Percentiles rank a stretch among this genome's conserved stretches.
These are phyloP conservation scores for Rana temporaria DNA, from an alignment of 2,113 vertebrate species.

Conservation along the genomic window DNA sequence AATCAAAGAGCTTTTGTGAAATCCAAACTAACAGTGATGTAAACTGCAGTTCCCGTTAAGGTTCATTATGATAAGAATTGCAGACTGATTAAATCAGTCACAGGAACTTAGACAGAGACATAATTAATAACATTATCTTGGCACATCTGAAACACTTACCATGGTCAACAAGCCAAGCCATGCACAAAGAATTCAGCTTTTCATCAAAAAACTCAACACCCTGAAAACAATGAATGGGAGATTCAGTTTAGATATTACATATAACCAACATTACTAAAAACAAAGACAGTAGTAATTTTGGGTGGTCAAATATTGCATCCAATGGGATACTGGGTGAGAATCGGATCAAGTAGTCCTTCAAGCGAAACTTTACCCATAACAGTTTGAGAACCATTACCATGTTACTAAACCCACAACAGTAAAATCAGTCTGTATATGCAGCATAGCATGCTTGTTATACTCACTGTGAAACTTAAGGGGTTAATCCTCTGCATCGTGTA, in stretches of 20 bases:
- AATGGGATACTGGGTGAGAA: no score
- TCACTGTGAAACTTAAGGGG: no score
- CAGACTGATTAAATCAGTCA: conserved; percentile 16
- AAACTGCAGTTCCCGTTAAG: not conserved
- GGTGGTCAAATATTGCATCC: no score
- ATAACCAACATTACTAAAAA: no score
- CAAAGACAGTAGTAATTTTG: no score
- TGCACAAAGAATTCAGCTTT: conserved; percentile 91
- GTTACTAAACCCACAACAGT: no score
- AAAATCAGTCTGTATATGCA: no score
- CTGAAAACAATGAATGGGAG: conserved; percentile 62
- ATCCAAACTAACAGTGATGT: conserved; percentile 20
- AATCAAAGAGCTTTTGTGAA: conserved; percentile 23
- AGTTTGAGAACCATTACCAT: no score
- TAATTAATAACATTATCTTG: conserved; percentile 35
- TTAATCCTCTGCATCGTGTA: no score
- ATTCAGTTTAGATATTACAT: not conserved
- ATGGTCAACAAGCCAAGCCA: conserved; percentile 94
- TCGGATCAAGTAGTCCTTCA: no score
- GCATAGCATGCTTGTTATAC: no score
- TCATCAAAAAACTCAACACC: conserved; percentile 93
- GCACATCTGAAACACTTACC: conserved; percentile 72
- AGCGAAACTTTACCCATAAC: no score
- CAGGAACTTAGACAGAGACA: conserved; percentile 9
- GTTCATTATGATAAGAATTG: conserved; percentile 27